Base-by-base conservation (phyloP, 2,797 vertebrate genomes). In the Podarcis siculus region DNA sequence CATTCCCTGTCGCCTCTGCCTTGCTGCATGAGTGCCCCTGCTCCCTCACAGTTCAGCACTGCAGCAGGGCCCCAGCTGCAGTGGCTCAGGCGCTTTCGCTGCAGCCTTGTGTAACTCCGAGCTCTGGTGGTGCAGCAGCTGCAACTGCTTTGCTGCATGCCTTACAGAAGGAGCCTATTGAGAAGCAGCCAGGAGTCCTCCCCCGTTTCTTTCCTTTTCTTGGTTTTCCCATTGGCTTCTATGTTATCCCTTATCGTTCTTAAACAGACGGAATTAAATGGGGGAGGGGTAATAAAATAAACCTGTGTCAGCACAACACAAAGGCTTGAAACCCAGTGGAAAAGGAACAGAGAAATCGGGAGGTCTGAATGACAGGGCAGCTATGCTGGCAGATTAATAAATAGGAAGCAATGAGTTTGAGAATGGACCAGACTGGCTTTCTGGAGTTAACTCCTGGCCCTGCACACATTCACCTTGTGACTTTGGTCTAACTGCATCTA, bases 201-300 rank as follows among this genome's bases (percentile, higher is more conserved):
- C 9, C 49, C 61, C 21, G 1, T 61, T 23, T 23, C 58, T 61
- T 23, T 23, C 58, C 21, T 23, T 61, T 23, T 64, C 61, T 64
- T 23, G 79, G 32, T 49, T 13, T 82, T 84, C 21, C 75, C 73
- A 61, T 73, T 72, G 82, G 66, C 66, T 61, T 73, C 77, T 73
- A 4, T 72, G 71, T 39, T 49, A 79, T 25, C 35, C 15, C 79
- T 88, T 85, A 89, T 85, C 67, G 73, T 80, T 85, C 55, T 80
- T 71, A 86, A 86, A 80, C 85, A 86, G 85, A 61, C 1, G 85
- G 32, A 72, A 58, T 79, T 71, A 79, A 88, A 83, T 71, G 64
- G 55, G 64, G 10, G 69, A 21, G 12, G 17, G 23, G 66, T 66
- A 69, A 61, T 49, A 72, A 80, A 80, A 86, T 72, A 77, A 77